phyloP scores from a whole-genome alignment of 2,797 vertebrate species.

The Gambusia yucatana region DNA sequence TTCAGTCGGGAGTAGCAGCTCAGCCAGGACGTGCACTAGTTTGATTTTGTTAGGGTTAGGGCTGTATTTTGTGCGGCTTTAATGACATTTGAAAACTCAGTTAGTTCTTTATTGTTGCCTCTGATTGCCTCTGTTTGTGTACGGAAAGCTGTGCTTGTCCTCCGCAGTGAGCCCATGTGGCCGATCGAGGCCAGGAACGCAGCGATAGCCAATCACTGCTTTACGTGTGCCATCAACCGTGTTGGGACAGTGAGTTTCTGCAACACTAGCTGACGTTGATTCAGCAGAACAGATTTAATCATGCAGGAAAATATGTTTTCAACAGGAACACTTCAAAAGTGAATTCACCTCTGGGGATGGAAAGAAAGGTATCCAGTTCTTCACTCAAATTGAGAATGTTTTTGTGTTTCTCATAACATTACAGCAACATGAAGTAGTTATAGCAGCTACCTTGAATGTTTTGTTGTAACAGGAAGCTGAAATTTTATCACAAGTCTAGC shows the following conservation, averaged over 20 bases:
- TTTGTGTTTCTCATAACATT: background rate
- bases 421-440: background rate
- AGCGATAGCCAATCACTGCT: conserved; percentile 95
- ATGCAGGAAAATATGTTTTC: conserved; percentile 24
- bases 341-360: conserved; percentile 97
- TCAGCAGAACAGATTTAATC: background rate
- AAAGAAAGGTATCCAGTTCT: conserved; percentile 82
- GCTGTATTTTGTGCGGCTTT: background rate
- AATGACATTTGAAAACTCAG: background rate
- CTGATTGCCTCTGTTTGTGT: background rate
- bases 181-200: conserved; percentile 94
- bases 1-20: no score
- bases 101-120: no score
- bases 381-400: background rate
- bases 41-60: no score
- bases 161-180: conserved; percentile 92
- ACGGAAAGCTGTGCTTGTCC: background rate
- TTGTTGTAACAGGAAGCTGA: background rate
- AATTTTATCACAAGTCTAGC: background rate
- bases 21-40: no score
- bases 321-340: conserved; percentile 90
- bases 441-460: background rate
- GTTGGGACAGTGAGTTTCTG: conserved; percentile 88
- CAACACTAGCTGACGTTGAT: background rate
- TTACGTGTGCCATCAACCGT: conserved; percentile 96